A percentile compares a stretch with the other conserved stretches of the same genome.
phyloP scores from a whole-genome alignment of 2,113 vertebrate genomes.

The Nyctereutes procyonoides region DNA sequence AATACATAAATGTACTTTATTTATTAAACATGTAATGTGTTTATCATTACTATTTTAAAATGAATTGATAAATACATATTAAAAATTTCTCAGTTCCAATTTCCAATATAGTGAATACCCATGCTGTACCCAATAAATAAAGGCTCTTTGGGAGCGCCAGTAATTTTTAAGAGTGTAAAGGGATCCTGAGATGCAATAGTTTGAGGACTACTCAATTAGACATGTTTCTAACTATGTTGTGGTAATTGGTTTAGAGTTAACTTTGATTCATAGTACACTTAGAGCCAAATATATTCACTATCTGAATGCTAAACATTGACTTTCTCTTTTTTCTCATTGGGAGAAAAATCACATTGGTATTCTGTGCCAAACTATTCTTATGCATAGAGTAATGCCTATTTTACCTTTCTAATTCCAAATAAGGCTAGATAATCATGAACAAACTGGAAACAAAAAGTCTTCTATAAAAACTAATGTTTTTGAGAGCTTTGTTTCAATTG shows the following conservation, averaged over 20 bases:
- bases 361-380: neutral
- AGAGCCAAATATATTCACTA: neutral
- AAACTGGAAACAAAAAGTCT: neutral
- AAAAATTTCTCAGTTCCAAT: slow-evolving; percentile 3
- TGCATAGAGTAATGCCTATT: neutral
- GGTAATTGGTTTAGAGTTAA: slow-evolving; percentile 35
- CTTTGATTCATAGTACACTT: slow-evolving; percentile 7
- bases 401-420: slow-evolving; percentile 42
- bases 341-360: neutral
- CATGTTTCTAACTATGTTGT: slow-evolving; percentile 25
- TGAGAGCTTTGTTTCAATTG: neutral
- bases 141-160: neutral
- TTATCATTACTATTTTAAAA: slow-evolving; percentile 30
- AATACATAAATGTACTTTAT: neutral
- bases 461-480: neutral
- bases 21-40: neutral
- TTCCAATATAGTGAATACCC: neutral
- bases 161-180: neutral
- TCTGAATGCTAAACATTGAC: slow-evolving; percentile 39
- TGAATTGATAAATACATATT: slow-evolving; percentile 29
- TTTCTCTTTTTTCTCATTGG: slow-evolving; percentile 1
- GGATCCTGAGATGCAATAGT: neutral
- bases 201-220: neutral
- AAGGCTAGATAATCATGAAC: slow-evolving; percentile 13
- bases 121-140: neutral